Evolutionary conservation across 2,113 vertebrate genomes (phyloP).

Genomic region (Sceloporus tristichus): DNA sequence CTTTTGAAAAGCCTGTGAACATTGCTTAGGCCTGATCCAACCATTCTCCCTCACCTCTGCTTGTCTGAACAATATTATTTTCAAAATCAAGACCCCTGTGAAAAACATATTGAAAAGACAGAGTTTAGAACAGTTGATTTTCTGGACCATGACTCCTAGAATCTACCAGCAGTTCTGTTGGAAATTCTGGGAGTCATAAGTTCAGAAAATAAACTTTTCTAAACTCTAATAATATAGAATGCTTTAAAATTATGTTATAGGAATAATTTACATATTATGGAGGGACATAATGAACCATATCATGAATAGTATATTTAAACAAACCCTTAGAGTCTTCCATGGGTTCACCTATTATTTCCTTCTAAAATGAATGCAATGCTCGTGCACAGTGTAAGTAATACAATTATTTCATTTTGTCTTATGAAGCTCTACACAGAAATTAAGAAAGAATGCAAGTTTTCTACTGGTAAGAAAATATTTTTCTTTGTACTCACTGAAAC

Average conservation of each 20-base stretch:
- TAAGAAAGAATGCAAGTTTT: constrained; percentile 44
- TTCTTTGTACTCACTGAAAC: constrained; percentile 89
- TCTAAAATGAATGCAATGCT: not conserved
- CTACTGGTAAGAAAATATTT: constrained; percentile 4
- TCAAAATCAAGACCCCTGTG: not conserved
- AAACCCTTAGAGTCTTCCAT: not conserved
- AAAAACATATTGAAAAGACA: not conserved
- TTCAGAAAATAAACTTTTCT: too few relatives aligned
- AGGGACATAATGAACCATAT: not conserved
- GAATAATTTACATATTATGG: not conserved
- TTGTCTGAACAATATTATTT: not conserved
- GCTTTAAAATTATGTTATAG: not conserved
- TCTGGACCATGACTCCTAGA: too few relatives aligned
- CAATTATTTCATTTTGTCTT: constrained; percentile 1
- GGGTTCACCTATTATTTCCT: not conserved
- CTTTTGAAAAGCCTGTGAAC: not conserved
- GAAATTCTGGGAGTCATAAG: not conserved
- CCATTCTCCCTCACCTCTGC: not conserved
- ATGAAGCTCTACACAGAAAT: constrained; percentile 24
- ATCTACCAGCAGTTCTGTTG: too few relatives aligned
- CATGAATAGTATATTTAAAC: too few relatives aligned
- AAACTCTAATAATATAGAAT: not conserved
- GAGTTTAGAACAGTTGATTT: too few relatives aligned
- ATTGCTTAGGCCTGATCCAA: not conserved
- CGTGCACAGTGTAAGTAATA: rapidly evolving